A percentile compares a stretch with the other conserved stretches of the same genome.
phyloP scores from a whole-genome alignment of 2,113 vertebrate species.

The Mesocricetus auratus region DNA sequence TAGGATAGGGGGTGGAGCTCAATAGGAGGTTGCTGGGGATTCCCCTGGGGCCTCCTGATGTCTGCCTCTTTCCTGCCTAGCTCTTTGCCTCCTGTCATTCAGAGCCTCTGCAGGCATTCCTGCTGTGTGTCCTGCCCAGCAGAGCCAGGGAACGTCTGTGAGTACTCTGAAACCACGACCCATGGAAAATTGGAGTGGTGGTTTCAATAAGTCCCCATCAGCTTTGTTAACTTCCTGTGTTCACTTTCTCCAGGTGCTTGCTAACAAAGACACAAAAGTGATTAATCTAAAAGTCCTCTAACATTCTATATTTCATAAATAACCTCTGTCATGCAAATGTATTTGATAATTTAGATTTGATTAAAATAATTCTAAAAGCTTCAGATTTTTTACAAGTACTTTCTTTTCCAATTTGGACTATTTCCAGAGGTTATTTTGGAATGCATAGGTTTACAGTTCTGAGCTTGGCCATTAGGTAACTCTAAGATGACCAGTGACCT shows the following conservation, averaged over 20 bases:
- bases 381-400: not conserved
- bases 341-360: constrained; percentile 39
- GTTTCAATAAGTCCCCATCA: too few relatives aligned
- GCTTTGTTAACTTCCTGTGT: not conserved
- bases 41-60: too few relatives aligned
- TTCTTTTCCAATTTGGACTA: not conserved
- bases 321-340: not conserved
- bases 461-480: not conserved
- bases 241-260: not conserved
- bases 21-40: not conserved
- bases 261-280: not conserved
- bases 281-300: not conserved
- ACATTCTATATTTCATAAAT: constrained; percentile 42
- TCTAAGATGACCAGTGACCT: not conserved
- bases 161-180: not conserved
- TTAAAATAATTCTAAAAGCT: not conserved
- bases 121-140: not conserved
- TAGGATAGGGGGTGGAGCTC: not conserved
- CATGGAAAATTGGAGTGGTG: too few relatives aligned
- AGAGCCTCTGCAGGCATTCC: not conserved
- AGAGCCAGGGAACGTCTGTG: not conserved
- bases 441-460: not conserved
- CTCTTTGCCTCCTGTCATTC: not conserved
- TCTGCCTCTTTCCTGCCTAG: not conserved
- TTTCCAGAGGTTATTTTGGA: not conserved